A percentile compares a stretch with the other conserved stretches of the same genome.
phyloP scores from a whole-genome alignment of 2,797 vertebrate genomes.

The Spinus pinus region DNA sequence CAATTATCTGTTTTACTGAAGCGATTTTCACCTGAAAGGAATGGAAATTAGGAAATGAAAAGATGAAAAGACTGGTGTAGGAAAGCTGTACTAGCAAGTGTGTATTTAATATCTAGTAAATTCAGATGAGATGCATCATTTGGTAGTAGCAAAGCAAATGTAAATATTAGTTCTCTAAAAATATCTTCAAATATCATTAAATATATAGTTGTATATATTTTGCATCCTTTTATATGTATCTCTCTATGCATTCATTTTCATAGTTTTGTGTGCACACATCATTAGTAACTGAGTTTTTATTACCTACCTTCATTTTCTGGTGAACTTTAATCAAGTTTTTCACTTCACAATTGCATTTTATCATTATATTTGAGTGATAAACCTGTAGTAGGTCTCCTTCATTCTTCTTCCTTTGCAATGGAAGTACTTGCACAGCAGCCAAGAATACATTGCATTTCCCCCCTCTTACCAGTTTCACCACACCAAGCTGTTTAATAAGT shows the following conservation, averaged over 20 bases:
- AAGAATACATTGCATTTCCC: background rate
- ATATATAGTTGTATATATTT: background rate
- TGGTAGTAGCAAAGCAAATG: background rate
- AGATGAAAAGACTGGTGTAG: background rate
- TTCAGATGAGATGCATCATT: background rate
- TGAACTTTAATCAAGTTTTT: background rate
- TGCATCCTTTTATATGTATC: background rate
- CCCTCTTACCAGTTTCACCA: background rate
- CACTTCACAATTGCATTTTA: background rate
- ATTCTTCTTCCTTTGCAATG: background rate
- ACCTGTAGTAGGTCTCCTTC: background rate
- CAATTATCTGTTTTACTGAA: constrained; percentile 67
- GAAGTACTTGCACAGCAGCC: background rate
- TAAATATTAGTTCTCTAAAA: background rate
- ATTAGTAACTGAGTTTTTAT: background rate
- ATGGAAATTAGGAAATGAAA: constrained; percentile 64
- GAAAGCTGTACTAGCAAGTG: background rate
- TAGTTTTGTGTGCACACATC: background rate
- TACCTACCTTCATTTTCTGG: background rate
- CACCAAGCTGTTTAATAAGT: background rate
- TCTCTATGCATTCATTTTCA: background rate
- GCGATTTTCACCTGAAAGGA: constrained; percentile 59
- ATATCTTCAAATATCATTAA: background rate
- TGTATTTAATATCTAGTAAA: constrained; percentile 20
- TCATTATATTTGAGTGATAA: background rate